Percentiles rank a stretch among this genome's conserved stretches.
phyloP scores from a whole-genome alignment of 1,140 invertebrate species.

The Cecropterus lyciades region DNA sequence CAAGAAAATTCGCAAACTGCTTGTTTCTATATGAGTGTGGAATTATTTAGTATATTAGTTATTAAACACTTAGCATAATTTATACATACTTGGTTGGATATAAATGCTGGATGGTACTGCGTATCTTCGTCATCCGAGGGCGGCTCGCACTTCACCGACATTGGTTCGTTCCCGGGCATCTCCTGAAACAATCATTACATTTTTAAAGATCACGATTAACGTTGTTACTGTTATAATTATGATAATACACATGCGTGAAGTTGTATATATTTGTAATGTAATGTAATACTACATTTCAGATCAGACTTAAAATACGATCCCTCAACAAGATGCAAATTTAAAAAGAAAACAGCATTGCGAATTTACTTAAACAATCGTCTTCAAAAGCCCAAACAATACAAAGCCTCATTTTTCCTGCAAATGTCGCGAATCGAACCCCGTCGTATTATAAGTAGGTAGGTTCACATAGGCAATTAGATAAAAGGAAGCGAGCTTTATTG shows the following conservation, averaged over 20 bases:
- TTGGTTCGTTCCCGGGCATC: constrained; percentile 62
- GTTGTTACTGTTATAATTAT: too few relatives aligned
- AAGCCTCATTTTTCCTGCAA: constrained; percentile 56
- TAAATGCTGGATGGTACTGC: constrained; percentile 49
- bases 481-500: constrained; percentile 80
- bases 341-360: background rate
- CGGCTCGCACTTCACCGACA: constrained; percentile 67
- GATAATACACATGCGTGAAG: too few relatives aligned
- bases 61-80: background rate
- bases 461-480: constrained; percentile 80
- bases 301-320: too few relatives aligned
- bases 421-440: constrained; percentile 59
- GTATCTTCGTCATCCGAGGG: constrained; percentile 66
- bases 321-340: too few relatives aligned
- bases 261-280: too few relatives aligned
- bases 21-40: too few relatives aligned
- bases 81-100: constrained; percentile 51
- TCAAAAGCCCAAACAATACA: constrained; percentile 42
- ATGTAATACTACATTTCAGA: too few relatives aligned
- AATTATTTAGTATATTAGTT: background rate
- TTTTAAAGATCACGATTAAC: too few relatives aligned
- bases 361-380: constrained; percentile 32
- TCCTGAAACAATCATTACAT: constrained; percentile 45
- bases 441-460: constrained; percentile 59
- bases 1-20: too few relatives aligned